phyloP scores from a whole-genome alignment of 2,113 vertebrate genomes.

The Anguilla japonica region DNA sequence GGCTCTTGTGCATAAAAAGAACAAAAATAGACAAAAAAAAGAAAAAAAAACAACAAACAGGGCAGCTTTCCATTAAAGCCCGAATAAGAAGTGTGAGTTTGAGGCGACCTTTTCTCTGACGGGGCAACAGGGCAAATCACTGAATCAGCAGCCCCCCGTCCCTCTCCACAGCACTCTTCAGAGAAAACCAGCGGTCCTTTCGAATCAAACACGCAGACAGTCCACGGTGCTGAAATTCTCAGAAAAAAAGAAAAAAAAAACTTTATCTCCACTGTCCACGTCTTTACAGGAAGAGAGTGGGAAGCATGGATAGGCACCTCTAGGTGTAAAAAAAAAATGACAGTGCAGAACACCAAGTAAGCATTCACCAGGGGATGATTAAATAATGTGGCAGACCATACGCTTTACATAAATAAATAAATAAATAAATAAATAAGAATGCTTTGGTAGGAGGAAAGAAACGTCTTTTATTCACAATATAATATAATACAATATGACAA shows the following conservation, averaged over 20 bases:
- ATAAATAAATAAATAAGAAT: neutral
- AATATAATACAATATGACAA: conserved; percentile 58
- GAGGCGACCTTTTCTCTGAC: neutral
- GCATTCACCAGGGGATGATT: neutral
- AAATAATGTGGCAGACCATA: neutral
- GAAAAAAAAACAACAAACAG: neutral
- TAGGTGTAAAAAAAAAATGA: neutral
- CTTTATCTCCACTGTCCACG: neutral
- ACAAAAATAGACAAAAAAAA: conserved; percentile 34
- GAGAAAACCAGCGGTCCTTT: neutral
- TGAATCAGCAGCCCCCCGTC: neutral
- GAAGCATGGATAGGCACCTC: neutral
- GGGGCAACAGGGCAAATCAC: neutral
- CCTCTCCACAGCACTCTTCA: neutral
- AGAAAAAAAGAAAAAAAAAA: neutral
- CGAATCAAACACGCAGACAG: neutral
- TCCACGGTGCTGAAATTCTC: no score
- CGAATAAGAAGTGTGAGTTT: neutral
- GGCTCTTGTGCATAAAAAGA: conserved; percentile 34
- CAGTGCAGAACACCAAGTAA: neutral
- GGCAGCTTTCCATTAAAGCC: conserved; percentile 17
- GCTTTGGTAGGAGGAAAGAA: conserved; percentile 36
- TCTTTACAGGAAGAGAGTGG: neutral
- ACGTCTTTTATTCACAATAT: conserved; percentile 70
- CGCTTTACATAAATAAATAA: neutral